These are phyloP conservation scores for Prosopocoilus inquinatus DNA, from an alignment of 2,888 invertebrate species.

Conservation along the genomic window DNA sequence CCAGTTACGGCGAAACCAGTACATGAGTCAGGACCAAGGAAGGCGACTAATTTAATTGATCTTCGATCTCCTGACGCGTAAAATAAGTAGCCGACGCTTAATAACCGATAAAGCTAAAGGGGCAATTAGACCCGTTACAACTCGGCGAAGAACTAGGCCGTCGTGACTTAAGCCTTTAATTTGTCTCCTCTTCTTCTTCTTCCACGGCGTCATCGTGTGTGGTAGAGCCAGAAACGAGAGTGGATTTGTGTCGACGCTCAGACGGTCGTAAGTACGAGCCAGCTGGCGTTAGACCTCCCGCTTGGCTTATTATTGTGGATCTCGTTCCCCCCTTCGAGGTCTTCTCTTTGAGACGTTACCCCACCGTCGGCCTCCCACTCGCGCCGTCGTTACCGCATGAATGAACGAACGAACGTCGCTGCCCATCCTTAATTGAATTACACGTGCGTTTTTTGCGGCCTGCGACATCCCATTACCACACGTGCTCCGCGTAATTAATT, in stretches of 20 bases:
- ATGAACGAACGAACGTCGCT: constrained; percentile 24
- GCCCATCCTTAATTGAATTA: constrained; percentile 30
- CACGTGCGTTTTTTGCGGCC: constrained; percentile 15
- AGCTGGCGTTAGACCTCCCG: constrained; percentile 31
- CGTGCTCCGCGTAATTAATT: constrained; percentile 15
- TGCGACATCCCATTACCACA: constrained; percentile 14
- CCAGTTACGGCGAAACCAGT: no score
- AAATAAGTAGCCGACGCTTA: no score
- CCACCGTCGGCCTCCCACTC: constrained; percentile 10
- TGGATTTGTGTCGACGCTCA: constrained; percentile 4
- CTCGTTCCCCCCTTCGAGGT: constrained; percentile 19
- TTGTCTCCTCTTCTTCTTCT: background rate
- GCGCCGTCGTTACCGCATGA: constrained; percentile 24
- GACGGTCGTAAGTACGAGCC: constrained; percentile 17
- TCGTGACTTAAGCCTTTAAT: background rate
- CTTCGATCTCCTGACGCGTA: no score
- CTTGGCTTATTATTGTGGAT: constrained; percentile 29
- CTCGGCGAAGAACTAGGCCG: no score
- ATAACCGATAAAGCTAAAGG: no score
- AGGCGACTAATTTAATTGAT: no score
- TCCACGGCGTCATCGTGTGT: constrained; percentile 6
- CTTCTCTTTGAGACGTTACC: constrained; percentile 21
- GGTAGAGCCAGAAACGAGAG: constrained; percentile 8
- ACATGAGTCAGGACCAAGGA: no score
- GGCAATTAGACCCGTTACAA: no score